Evolutionary conservation across 1,140 invertebrate species (phyloP).

Genomic region (Myzus persicae): DNA sequence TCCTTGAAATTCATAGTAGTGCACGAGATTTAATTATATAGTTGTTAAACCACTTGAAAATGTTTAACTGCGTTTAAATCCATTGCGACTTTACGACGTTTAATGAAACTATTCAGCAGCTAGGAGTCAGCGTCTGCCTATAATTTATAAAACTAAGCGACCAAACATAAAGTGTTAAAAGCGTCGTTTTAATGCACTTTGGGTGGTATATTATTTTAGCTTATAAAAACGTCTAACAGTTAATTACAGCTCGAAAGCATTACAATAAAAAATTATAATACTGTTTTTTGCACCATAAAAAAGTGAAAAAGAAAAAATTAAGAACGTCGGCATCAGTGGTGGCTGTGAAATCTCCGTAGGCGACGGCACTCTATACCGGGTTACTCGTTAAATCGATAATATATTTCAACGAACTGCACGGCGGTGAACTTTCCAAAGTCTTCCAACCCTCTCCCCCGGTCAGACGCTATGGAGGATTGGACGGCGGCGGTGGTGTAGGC

Average conservation of each 20-base stretch:
- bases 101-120: conserved; percentile 15
- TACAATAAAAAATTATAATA: neutral
- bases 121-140: neutral
- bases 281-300: neutral
- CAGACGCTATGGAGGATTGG: neutral
- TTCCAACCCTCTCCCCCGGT: neutral
- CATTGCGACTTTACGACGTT: neutral
- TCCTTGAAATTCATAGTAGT: neutral
- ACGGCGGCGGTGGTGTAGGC: neutral
- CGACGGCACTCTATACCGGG: neutral
- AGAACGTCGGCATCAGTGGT: neutral
- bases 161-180: conserved; percentile 4
- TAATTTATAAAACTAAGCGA: conserved; percentile 19
- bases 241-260: neutral
- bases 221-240: neutral
- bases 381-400: neutral
- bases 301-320: neutral
- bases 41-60: neutral
- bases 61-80: neutral
- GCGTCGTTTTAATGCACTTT: neutral
- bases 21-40: neutral
- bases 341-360: neutral
- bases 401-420: neutral
- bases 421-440: conserved; percentile 40
- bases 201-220: neutral